Evolutionary conservation across 1,140 invertebrate species (phyloP).

Genomic region (Lasaia peninsularis): DNA sequence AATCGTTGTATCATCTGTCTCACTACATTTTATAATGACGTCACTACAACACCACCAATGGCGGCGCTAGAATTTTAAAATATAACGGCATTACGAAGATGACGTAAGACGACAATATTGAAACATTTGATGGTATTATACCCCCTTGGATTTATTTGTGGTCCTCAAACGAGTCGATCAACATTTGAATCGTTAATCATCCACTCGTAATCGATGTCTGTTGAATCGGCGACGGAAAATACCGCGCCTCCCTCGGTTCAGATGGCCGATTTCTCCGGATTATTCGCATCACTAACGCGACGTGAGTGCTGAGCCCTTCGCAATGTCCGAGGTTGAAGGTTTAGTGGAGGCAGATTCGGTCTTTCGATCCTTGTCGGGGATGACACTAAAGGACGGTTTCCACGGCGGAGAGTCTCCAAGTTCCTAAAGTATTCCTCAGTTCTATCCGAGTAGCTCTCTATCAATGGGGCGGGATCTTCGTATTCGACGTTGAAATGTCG

Average conservation of each 20-base stretch:
- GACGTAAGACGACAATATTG: no score
- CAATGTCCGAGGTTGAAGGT: constrained; percentile 81
- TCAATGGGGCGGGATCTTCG: constrained; percentile 83
- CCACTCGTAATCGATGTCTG: constrained; percentile 67
- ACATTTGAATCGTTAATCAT: constrained; percentile 48
- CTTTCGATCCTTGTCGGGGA: constrained; percentile 88
- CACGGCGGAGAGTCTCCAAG: constrained; percentile 73
- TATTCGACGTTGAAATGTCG: constrained; percentile 86
- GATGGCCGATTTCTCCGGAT: constrained; percentile 70
- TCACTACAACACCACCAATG: no score
- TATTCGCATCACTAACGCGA: constrained; percentile 80
- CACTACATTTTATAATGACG: no score
- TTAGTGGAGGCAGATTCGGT: constrained; percentile 86
- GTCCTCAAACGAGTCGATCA: constrained; percentile 62
- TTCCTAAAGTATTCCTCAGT: constrained; percentile 64
- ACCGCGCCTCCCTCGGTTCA: constrained; percentile 74
- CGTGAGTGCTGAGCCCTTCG: constrained; percentile 79
- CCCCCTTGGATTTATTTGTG: neutral
- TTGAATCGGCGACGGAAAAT: constrained; percentile 70
- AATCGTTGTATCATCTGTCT: no score
- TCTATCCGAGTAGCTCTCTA: constrained; percentile 81
- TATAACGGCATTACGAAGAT: no score
- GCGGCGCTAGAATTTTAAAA: no score
- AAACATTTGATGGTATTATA: neutral
- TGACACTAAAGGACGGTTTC: constrained; percentile 80